A percentile compares a stretch with the other conserved stretches of the same genome.
phyloP scores from a whole-genome alignment of 92 coral and sea anemone species.

The Parazoanthus darwini region DNA sequence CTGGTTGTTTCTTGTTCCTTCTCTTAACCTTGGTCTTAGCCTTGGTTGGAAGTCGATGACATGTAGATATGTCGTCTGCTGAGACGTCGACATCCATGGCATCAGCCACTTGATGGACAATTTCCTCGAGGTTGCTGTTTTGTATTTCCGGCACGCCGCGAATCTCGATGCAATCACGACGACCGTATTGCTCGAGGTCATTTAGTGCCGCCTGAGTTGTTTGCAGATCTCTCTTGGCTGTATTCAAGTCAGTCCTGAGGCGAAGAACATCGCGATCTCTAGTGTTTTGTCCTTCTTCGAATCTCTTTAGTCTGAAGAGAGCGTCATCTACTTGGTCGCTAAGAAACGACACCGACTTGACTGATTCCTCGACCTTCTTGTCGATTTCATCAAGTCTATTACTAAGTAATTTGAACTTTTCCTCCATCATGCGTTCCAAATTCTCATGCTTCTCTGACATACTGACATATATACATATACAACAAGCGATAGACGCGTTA shows the following conservation, averaged over 20 bases:
- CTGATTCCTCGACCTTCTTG: too few species aligned
- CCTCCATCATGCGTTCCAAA: too few species aligned
- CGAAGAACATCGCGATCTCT: neutral
- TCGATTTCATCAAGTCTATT: too few species aligned
- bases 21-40: neutral
- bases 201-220: slow-evolving; percentile 5
- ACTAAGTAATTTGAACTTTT: too few species aligned
- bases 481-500: too few species aligned
- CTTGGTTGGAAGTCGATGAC: neutral
- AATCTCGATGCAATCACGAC: neutral
- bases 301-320: too few species aligned
- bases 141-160: neutral
- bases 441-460: too few species aligned
- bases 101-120: neutral
- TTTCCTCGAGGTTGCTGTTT: slow-evolving; percentile 1
- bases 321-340: too few species aligned
- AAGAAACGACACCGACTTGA: too few species aligned
- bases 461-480: too few species aligned
- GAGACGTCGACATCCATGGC: neutral
- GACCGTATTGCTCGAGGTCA: neutral
- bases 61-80: neutral
- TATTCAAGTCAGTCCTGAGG: neutral
- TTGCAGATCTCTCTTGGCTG: neutral
- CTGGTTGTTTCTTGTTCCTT: too few species aligned
- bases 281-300: neutral